Evolutionary conservation across 2,113 vertebrate genomes (phyloP).

Genomic region (Caloenas nicobarica): DNA sequence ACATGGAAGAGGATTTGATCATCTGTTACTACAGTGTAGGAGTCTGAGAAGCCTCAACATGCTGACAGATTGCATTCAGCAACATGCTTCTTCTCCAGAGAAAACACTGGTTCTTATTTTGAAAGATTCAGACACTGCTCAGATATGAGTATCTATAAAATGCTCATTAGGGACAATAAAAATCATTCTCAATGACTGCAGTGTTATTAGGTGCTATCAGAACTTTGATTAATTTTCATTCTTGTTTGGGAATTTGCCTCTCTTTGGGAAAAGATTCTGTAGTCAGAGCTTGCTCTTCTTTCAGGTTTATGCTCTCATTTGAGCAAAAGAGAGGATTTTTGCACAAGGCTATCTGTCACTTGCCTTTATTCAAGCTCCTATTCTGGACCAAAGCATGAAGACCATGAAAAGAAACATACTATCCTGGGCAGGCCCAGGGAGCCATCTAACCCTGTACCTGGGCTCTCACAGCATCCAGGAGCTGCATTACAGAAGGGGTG

Average conservation of each 20-base stretch:
- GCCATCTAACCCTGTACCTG: neutral
- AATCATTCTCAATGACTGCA: constrained; percentile 35
- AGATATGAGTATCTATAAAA: constrained; percentile 46
- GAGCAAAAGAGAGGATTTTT: neutral
- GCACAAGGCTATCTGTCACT: neutral
- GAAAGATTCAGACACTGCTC: constrained; percentile 44
- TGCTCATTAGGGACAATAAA: constrained; percentile 63
- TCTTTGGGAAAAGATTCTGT: neutral
- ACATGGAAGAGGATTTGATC: constrained; percentile 54
- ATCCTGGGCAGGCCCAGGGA: neutral
- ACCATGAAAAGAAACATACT: neutral
- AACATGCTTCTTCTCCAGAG: constrained; percentile 29
- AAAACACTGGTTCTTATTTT: constrained; percentile 31
- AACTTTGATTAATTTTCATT: constrained; percentile 48
- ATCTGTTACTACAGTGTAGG: constrained; percentile 10
- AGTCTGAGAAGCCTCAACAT: neutral
- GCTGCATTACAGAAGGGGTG: neutral
- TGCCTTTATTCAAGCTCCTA: neutral
- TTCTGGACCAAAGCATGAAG: neutral
- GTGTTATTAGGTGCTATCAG: constrained; percentile 34
- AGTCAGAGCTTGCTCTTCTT: neutral
- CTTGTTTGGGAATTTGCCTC: constrained; percentile 1
- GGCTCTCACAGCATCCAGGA: neutral
- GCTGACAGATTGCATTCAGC: constrained; percentile 54
- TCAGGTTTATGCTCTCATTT: neutral